Conservation (phyloP, 2,888 invertebrate genomes). For the Masnerella sp. region DNA sequence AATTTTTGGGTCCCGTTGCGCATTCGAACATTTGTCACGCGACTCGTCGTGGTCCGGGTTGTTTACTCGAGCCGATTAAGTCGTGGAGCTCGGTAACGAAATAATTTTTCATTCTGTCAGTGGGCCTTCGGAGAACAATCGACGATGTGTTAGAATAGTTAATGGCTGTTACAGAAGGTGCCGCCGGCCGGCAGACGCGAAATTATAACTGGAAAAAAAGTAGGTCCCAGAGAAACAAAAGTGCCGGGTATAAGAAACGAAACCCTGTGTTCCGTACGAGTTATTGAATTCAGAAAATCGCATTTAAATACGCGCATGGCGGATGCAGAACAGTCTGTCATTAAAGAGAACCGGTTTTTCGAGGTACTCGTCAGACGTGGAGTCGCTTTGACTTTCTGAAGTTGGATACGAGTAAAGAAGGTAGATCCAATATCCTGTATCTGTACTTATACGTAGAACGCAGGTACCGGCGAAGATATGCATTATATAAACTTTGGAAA, state of each 20-base stretch:
- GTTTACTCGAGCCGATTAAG: conserved; percentile 18
- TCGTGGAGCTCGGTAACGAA: conserved; percentile 9
- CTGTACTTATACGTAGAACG: conserved; percentile 29
- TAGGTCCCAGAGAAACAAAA: conserved; percentile 19
- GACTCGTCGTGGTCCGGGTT: conserved; percentile 2
- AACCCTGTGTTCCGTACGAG: conserved; percentile 40
- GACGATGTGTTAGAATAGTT: conserved; percentile 23
- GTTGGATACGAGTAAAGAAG: conserved; percentile 55
- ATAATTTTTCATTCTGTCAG: conserved; percentile 36
- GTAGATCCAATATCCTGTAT: conserved; percentile 56
- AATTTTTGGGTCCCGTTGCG: neutral
- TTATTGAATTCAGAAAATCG: conserved; percentile 62
- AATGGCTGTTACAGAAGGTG: conserved; percentile 24
- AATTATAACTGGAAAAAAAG: conserved; percentile 36
- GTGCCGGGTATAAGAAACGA: conserved; percentile 34
- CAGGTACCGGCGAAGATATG: conserved; percentile 28
- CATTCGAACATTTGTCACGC: conserved; percentile 19
- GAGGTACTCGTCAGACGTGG: conserved; percentile 59
- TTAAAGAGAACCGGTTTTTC: conserved; percentile 61
- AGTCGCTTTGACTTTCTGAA: conserved; percentile 58
- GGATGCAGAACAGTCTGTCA: conserved; percentile 62
- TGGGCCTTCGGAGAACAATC: conserved; percentile 1
- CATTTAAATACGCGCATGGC: conserved; percentile 61
- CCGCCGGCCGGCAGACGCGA: conserved; percentile 23
- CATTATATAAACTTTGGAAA: conserved; percentile 36